Evolutionary conservation across 2,113 vertebrate species (phyloP).

Genomic region (Xyliphius kryptos): DNA sequence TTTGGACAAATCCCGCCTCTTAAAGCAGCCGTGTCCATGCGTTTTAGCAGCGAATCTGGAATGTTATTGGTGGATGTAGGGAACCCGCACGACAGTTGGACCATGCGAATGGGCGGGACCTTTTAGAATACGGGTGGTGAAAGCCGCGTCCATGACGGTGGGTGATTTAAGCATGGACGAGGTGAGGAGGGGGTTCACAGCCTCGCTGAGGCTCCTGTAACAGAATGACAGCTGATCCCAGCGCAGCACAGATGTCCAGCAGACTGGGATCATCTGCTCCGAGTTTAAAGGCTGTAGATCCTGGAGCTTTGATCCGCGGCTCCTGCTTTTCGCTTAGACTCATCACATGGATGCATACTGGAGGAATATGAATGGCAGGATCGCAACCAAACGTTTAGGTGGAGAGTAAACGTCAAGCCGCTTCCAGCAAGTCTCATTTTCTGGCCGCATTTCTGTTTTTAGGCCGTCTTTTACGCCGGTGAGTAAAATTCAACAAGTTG

Average conservation of each 20-base stretch:
- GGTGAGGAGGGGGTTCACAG: slow-evolving; percentile 21
- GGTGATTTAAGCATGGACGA: slow-evolving; percentile 55
- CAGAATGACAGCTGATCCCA: slow-evolving; percentile 63
- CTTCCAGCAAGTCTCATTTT: neutral
- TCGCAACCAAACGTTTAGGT: slow-evolving; percentile 1
- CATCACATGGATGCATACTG: neutral
- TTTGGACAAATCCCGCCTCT: neutral
- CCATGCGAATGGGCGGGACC: too few relatives aligned
- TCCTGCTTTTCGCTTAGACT: neutral
- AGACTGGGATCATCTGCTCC: slow-evolving; percentile 6
- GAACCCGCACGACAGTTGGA: too few relatives aligned
- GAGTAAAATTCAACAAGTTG: neutral
- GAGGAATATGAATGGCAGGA: slow-evolving; percentile 26
- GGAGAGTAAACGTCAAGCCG: slow-evolving; percentile 7
- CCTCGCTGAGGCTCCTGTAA: slow-evolving; percentile 22
- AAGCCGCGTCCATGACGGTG: slow-evolving; percentile 31
- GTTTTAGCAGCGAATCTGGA: too few relatives aligned
- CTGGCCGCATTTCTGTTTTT: neutral
- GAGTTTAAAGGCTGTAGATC: neutral
- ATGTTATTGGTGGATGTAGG: too few relatives aligned
- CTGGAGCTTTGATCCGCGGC: too few relatives aligned
- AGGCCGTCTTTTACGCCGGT: neutral
- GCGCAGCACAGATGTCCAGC: slow-evolving; percentile 22
- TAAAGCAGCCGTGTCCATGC: neutral
- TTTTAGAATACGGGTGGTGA: neutral